A percentile compares a stretch with the other conserved stretches of the same genome.
phyloP scores from a whole-genome alignment of 92 coral and sea anemone genomes.

The Palythoa grandiflora region DNA sequence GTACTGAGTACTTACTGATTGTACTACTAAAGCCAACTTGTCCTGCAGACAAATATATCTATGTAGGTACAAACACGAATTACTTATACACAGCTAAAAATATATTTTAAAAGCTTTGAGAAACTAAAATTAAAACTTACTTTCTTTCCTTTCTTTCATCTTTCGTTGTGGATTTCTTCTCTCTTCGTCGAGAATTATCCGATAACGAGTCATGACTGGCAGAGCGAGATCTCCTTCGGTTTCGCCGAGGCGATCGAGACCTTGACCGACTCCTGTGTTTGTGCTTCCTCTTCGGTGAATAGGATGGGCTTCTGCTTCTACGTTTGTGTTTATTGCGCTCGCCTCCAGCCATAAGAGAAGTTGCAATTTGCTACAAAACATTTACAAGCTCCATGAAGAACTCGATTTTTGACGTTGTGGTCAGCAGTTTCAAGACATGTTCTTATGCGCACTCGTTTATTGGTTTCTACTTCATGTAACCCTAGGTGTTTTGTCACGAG shows the following conservation, averaged over 20 bases:
- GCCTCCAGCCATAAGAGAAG: slow-evolving; percentile 71
- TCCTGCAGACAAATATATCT: no score
- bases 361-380: neutral
- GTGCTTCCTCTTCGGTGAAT: slow-evolving; percentile 76
- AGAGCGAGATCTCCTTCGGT: slow-evolving; percentile 58
- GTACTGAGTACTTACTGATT: no score
- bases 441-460: slow-evolving; percentile 13
- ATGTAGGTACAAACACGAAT: no score
- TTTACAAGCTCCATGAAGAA: neutral
- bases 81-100: no score
- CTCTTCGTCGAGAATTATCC: slow-evolving; percentile 47
- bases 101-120: no score
- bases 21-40: no score
- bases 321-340: slow-evolving; percentile 80
- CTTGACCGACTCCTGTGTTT: slow-evolving; percentile 71
- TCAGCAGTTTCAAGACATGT: slow-evolving; percentile 39
- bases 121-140: slow-evolving; percentile 1
- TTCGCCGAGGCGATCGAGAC: slow-evolving; percentile 61
- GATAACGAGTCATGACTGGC: slow-evolving; percentile 56
- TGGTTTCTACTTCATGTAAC: slow-evolving; percentile 3
- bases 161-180: slow-evolving; percentile 39
- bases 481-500: no score
- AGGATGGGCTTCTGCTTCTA: slow-evolving; percentile 89
- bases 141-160: slow-evolving; percentile 61
- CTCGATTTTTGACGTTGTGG: slow-evolving; percentile 17